Evolutionary conservation across 2,797 vertebrate genomes (phyloP), one percentile per base, ranked within the genome.

Genomic region (Acanthopagrus latus): DNA sequence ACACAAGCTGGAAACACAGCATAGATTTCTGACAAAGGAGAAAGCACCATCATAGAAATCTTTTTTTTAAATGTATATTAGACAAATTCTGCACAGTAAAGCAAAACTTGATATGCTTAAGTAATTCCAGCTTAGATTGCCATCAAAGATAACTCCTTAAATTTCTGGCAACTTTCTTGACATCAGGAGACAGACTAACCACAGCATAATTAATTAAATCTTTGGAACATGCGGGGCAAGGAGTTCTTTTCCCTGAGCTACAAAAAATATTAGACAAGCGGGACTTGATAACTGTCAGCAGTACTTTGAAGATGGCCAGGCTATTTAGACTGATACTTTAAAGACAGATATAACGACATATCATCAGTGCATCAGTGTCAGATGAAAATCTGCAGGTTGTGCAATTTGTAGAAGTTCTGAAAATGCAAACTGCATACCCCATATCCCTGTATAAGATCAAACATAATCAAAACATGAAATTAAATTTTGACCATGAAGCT

Each of bases 131-230:
- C 46, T 55, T 55, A 74, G 52, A 71, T 21, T 60, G 64, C 47
- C 58, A 65, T 76, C 65, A 60, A 64, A 65, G 43, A 84, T 47
- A 69, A 65, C 54, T 66, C 20, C 62, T 33, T 65, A 50, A 46
- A 79, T 76, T 71, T 81, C 47, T 74, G 48, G 65, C 23, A 76
- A 56, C 51, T 77, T 59, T 63, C 55, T 58, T 59, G 54, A 81
- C 50, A 74, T 69, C 63, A 55, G 69, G 51, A 86, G 52, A 67
- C 70, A 71, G 50, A 67, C 56, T 51, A 56, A 80, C 56, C 64
- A 47, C 69, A 66, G 54, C 48, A 70, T 68, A 78, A 77, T 81
- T 69, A 64, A 82, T 77, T 48, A 57, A 71, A 77, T 81, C 44
- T 86, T 74, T 73, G 51, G 46, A 66, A 77, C 38, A 81, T 64